phyloP scores from a whole-genome alignment of 2,888 invertebrate species.

The Cloeon dipterum region DNA sequence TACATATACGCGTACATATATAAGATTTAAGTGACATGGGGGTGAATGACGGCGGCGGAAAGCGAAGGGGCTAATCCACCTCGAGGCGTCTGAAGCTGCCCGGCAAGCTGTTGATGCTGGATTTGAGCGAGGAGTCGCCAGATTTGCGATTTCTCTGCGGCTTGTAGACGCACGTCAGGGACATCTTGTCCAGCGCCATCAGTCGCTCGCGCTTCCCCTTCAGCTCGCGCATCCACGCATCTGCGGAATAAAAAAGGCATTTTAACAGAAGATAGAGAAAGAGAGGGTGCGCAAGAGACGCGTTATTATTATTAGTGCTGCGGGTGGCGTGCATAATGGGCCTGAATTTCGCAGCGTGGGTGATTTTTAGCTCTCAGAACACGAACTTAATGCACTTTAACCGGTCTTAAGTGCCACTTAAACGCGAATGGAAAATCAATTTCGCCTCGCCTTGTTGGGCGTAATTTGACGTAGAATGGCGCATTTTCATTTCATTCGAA shows the following conservation, averaged over 20 bases:
- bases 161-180: slow-evolving; percentile 17
- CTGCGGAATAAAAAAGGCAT: slow-evolving; percentile 18
- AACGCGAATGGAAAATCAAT: neutral
- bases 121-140: neutral
- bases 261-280: neutral
- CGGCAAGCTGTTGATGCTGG: slow-evolving; percentile 31
- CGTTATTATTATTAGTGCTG: neutral
- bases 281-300: neutral
- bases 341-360: too few species aligned
- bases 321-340: too few species aligned
- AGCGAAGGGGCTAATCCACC: slow-evolving; percentile 49
- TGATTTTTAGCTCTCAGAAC: neutral
- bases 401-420: neutral
- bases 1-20: too few species aligned
- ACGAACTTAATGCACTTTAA: neutral
- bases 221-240: slow-evolving; percentile 45
- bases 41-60: too few species aligned
- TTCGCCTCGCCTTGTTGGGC: too few species aligned
- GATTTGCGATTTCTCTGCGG: neutral
- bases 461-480: too few species aligned
- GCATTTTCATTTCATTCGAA: too few species aligned
- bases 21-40: too few species aligned
- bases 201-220: slow-evolving; percentile 30
- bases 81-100: slow-evolving; percentile 58
- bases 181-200: slow-evolving; percentile 43